Base-by-base conservation (phyloP, 2,113 vertebrate genomes). In the Seriola aureovittata region DNA sequence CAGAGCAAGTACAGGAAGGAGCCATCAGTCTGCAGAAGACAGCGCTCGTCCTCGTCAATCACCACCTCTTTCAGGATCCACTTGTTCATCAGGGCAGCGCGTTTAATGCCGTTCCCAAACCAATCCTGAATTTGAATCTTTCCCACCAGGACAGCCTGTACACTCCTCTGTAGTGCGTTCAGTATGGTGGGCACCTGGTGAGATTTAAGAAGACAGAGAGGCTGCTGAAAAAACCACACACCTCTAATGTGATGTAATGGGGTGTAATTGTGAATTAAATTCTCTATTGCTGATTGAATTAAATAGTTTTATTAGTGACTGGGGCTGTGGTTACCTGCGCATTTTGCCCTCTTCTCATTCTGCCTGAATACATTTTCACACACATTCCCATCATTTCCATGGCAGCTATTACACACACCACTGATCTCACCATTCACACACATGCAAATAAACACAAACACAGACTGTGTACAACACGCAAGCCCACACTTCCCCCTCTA, bases 81-180 rank as follows among this genome's bases (percentile, higher is more conserved):
- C 88, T 98, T 99, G 94, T 98, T 98, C 97, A 99, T 99, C 83
- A 99, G 95, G 76, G 98, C 97, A 55, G 97, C 98, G 73, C 97
- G 97, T 94, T 99, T 99, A 95, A 99, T 99, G 57, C 98, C 98
- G 80, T 97, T 99, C 81, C 97, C 97, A 88, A 99, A 99, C 98
- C 98, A 99, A 88, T 99, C 98, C 89, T 99, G 98, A 93, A 99
- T 99, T 93, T 99, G 98, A 85, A 99, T 97, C 93, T 99, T 99
- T 64, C 98, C 98, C 81, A 99, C 98, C 82, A 99, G 94, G 82
- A 99, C 98, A 4, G 98, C 98, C 89, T 99, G 98, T 3, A 99
- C 98, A 62, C 98, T 99, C 90, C 98, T 95, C 89, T 99, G 98
- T 57, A 99, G 96, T 4, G 98, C 98, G 23, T 97, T 99, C 83